A percentile compares a stretch with the other conserved stretches of the same genome.
Evolutionary conservation across 2,113 vertebrate genomes (phyloP).

Genomic region (Aleadryas rufinucha): DNA sequence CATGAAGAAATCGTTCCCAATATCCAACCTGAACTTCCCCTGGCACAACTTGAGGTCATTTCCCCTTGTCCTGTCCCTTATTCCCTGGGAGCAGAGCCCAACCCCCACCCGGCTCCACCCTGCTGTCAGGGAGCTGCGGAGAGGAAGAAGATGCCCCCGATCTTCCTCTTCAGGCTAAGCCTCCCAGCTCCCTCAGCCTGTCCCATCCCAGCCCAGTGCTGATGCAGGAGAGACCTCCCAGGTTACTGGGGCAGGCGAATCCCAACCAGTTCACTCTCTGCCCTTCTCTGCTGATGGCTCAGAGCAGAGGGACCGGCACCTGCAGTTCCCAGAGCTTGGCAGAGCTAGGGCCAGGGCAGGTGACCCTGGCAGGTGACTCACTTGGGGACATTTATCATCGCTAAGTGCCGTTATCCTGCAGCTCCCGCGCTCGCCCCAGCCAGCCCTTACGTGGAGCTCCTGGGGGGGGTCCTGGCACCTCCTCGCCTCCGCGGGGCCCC

Average conservation of each 20-base stretch:
- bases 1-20: not conserved
- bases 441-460: conserved; percentile 75
- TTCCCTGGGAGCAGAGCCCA: not conserved
- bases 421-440: not conserved
- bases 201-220: not conserved
- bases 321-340: not conserved
- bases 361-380: not conserved
- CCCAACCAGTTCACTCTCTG: not conserved
- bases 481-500: conserved; percentile 61
- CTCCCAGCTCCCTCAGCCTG: not conserved
- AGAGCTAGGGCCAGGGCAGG: not conserved
- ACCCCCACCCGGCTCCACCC: not conserved
- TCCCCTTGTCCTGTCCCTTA: not conserved
- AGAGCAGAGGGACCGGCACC: not conserved
- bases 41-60: not conserved
- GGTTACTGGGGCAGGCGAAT: not conserved
- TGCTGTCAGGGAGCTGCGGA: not conserved
- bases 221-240: not conserved
- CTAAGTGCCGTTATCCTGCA: not conserved
- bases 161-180: not conserved
- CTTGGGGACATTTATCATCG: not conserved
- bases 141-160: not conserved
- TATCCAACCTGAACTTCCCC: not conserved
- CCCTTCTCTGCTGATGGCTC: rapidly evolving
- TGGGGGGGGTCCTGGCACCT: conserved; percentile 69